Conservation (phyloP, 2,888 invertebrate species). For the Chrysina gloriosa region DNA sequence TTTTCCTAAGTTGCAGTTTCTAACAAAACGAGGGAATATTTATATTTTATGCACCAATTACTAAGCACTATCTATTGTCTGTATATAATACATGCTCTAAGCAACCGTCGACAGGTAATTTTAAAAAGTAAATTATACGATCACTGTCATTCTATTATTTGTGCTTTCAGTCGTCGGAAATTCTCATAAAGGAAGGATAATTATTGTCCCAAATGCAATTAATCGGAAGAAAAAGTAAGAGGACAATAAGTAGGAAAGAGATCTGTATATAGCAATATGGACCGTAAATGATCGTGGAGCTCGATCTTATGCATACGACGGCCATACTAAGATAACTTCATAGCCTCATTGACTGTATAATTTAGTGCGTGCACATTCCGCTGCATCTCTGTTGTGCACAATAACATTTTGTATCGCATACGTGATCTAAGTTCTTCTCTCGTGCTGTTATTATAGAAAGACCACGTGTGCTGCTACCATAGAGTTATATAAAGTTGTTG, state of each 20-base stretch:
- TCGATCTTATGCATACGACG: constrained; percentile 44
- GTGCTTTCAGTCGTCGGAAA: too few species aligned
- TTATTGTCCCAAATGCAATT: constrained; percentile 47
- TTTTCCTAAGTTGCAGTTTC: too few species aligned
- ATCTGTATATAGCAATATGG: constrained; percentile 16
- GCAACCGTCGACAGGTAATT: too few species aligned
- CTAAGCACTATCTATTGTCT: too few species aligned
- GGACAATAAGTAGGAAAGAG: constrained; percentile 22
- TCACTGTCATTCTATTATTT: too few species aligned
- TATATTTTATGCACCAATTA: too few species aligned
- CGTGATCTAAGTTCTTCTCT: constrained; percentile 56
- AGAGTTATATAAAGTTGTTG: constrained; percentile 42
- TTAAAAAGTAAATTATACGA: too few species aligned
- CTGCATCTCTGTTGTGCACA: constrained; percentile 53
- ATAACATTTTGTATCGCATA: constrained; percentile 59
- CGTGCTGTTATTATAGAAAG: constrained; percentile 45
- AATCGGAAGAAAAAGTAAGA: constrained; percentile 42
- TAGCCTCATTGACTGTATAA: constrained; percentile 56
- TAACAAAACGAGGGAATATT: too few species aligned
- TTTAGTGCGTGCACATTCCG: constrained; percentile 61
- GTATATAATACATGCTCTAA: too few species aligned
- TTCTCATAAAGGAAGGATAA: constrained; percentile 30
- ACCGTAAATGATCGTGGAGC: constrained; percentile 12
- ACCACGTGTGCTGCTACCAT: constrained; percentile 48
- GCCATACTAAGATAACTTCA: constrained; percentile 53